These are phyloP conservation scores for Alosa alosa DNA, from an alignment of 2,113 vertebrate genomes.

Conservation along the genomic window DNA sequence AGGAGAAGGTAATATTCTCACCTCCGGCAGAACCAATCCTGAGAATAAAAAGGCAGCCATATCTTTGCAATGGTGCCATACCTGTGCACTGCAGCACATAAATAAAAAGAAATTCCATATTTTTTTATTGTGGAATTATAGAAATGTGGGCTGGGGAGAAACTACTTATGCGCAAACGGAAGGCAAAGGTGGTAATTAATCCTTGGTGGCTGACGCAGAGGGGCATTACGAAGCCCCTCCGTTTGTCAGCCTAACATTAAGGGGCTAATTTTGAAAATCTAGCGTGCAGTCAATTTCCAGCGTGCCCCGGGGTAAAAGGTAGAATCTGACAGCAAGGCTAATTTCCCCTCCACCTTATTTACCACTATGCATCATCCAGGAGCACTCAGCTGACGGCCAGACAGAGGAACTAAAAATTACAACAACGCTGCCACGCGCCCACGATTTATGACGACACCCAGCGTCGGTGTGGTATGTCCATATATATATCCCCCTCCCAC, in stretches of 20 bases:
- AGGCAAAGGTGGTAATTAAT: constrained; percentile 95
- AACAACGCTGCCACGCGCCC: constrained; percentile 83
- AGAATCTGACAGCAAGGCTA: constrained; percentile 93
- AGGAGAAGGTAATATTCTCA: background rate
- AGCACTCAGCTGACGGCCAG: constrained; percentile 86
- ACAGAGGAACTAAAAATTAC: constrained; percentile 82
- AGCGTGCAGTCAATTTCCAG: constrained; percentile 98
- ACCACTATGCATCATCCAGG: constrained; percentile 96
- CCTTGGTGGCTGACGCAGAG: constrained; percentile 87
- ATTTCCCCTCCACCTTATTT: constrained; percentile 96
- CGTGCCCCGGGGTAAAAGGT: constrained; percentile 92
- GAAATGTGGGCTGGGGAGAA: constrained; percentile 56
- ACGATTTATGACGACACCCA: constrained; percentile 91
- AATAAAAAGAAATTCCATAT: constrained; percentile 46
- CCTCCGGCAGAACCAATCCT: background rate
- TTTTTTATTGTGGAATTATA: constrained; percentile 50
- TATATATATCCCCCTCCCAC: constrained; percentile 79
- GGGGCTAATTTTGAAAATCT: constrained; percentile 99
- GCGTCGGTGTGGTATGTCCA: constrained; percentile 89
- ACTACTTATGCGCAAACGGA: constrained; percentile 79
- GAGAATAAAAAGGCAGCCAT: background rate
- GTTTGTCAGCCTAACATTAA: constrained; percentile 96
- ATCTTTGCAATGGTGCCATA: constrained; percentile 26
- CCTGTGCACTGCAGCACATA: constrained; percentile 47
- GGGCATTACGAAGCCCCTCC: constrained; percentile 83